These are phyloP conservation scores for Fabriciana adippe DNA, from an alignment of 2,888 invertebrate species.

Conservation along the genomic window DNA sequence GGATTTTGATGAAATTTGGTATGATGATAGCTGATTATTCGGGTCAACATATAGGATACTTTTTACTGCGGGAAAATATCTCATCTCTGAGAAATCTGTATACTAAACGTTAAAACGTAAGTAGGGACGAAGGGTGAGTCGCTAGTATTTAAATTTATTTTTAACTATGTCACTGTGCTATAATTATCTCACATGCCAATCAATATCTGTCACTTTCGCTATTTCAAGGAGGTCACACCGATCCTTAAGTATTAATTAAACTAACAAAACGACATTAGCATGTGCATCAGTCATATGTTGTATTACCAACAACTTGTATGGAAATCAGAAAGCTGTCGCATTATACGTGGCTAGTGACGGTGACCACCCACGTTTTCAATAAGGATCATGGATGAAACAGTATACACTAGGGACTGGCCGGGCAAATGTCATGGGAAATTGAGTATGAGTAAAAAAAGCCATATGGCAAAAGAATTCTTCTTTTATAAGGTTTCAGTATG, in stretches of 20 bases:
- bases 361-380: slow-evolving; percentile 17
- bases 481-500: neutral
- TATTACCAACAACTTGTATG: slow-evolving; percentile 10
- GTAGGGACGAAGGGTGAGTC: too few species aligned
- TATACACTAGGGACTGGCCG: slow-evolving; percentile 14
- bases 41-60: too few species aligned
- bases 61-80: too few species aligned
- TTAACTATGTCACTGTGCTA: too few species aligned
- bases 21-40: too few species aligned
- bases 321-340: slow-evolving; percentile 24
- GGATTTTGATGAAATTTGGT: too few species aligned
- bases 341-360: slow-evolving; percentile 2
- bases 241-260: neutral
- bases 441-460: neutral
- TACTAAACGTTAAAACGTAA: too few species aligned
- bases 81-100: too few species aligned
- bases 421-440: neutral
- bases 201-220: neutral
- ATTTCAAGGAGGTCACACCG: neutral
- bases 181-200: neutral
- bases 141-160: too few species aligned
- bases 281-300: neutral
- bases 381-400: slow-evolving; percentile 15
- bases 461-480: neutral
- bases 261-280: slow-evolving; percentile 4